phyloP scores from a whole-genome alignment of 2,113 vertebrate genomes.

The Chlamydotis undulata region DNA sequence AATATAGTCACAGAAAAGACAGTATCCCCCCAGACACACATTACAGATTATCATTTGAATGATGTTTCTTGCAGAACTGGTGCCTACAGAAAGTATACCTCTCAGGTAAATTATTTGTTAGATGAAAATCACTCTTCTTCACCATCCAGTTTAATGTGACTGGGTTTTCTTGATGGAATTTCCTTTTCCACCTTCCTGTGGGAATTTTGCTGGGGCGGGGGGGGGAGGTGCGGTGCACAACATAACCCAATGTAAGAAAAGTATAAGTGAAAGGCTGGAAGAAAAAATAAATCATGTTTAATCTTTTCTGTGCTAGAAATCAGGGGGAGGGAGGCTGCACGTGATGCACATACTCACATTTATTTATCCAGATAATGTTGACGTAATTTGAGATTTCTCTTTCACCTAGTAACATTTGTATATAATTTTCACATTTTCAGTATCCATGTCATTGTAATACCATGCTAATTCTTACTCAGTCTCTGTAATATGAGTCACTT shows the following conservation, averaged over 20 bases:
- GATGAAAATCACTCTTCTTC: background rate
- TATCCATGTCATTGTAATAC: background rate
- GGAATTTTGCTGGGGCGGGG: background rate
- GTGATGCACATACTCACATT: background rate
- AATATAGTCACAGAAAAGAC: background rate
- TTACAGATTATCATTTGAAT: background rate
- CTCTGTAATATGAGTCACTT: background rate
- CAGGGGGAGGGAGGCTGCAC: background rate
- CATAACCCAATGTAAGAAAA: background rate
- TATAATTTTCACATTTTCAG: background rate
- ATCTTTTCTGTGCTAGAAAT: background rate
- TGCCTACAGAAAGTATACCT: background rate
- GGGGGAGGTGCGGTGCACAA: background rate
- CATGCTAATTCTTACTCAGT: background rate
- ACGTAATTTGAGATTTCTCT: background rate
- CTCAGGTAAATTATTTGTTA: background rate
- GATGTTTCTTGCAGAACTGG: background rate
- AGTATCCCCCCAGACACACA: fast-evolving
- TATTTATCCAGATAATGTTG: background rate
- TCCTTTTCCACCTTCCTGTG: background rate
- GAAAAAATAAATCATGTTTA: background rate
- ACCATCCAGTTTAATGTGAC: background rate
- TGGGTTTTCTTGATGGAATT: background rate
- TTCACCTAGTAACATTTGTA: background rate
- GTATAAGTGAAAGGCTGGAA: background rate